A percentile compares a stretch with the other conserved stretches of the same genome.
phyloP scores from a whole-genome alignment of 2,888 invertebrate genomes.

The Spialia ferax region DNA sequence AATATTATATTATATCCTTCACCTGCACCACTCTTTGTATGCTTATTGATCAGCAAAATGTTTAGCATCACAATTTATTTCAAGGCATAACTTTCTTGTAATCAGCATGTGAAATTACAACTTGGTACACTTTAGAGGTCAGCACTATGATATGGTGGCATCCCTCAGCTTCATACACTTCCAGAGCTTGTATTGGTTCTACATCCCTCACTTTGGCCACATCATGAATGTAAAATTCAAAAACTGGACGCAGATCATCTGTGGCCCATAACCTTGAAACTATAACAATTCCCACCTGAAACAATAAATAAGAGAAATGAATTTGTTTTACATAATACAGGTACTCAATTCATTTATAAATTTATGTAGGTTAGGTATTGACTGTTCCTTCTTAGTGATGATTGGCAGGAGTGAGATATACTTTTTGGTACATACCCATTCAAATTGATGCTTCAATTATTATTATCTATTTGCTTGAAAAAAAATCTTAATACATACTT shows the following conservation, averaged over 20 bases:
- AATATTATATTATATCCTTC: no score
- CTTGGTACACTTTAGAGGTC: conserved; percentile 46
- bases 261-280: conserved; percentile 11
- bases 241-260: conserved; percentile 39
- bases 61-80: no score
- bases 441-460: no score
- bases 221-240: conserved; percentile 46
- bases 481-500: conserved; percentile 53
- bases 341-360: no score
- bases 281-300: conserved; percentile 20
- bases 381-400: no score
- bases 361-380: no score
- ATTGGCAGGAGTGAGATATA: no score
- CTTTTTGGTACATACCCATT: no score
- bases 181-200: conserved; percentile 47
- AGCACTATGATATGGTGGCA: conserved; percentile 53
- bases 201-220: conserved; percentile 36
- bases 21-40: no score
- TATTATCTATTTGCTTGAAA: no score
- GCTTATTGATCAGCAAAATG: no score
- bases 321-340: no score
- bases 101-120: conserved; percentile 32
- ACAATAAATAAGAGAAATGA: neutral
- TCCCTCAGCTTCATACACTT: conserved; percentile 50
- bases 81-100: conserved; percentile 26